Base-by-base conservation (phyloP, 2,888 invertebrate species). In the Brachyptera risi region DNA sequence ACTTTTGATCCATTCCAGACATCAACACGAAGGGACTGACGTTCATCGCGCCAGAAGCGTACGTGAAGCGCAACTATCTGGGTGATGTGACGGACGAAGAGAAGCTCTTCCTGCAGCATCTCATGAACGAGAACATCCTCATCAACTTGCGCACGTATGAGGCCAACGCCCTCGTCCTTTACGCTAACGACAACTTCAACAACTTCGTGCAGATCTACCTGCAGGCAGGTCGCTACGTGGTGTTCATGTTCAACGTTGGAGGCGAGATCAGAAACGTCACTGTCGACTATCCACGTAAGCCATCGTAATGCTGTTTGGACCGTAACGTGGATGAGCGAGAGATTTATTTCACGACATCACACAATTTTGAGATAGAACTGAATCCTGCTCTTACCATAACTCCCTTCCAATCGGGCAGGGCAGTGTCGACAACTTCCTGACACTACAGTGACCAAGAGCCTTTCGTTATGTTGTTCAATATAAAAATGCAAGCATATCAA, bases 151-250 rank as follows among this genome's bases (percentile, higher is more conserved):
- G 96, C 68, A 96, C 96, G 0, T 92, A 92, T 72, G 90, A 90
- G 69, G 80, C 83, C 38, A 84, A 88, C 67, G 87, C 92, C 0
- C 75, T 96, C 68, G 86, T 96, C 17, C 78, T 96, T 5, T 96
- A 96, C 71, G 92, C 93, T 31, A 92, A 95, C 72, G 96, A 96
- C 74, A 89, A 95, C 73, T 79, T 92, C 62, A 95, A 95, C 73
- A 96, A 96, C 75, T 96, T 96, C 73, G 86, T 94, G 56, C 95
- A 95, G 74, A 76, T 95, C 26, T 92, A 90, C 74, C 85, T 94
- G 64, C 84, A 87, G 66, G 86, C 87, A 64, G 88, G 88, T 13
- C 86, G 86, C 7, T 83, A 86, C 76, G 87, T 94, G 23, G 86
- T 92, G 44, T 92, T 92, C 71, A 77, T 92, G 2, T 94, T 92